phyloP scores from a whole-genome alignment of 2,113 vertebrate genomes.

The Mohoua ochrocephala region DNA sequence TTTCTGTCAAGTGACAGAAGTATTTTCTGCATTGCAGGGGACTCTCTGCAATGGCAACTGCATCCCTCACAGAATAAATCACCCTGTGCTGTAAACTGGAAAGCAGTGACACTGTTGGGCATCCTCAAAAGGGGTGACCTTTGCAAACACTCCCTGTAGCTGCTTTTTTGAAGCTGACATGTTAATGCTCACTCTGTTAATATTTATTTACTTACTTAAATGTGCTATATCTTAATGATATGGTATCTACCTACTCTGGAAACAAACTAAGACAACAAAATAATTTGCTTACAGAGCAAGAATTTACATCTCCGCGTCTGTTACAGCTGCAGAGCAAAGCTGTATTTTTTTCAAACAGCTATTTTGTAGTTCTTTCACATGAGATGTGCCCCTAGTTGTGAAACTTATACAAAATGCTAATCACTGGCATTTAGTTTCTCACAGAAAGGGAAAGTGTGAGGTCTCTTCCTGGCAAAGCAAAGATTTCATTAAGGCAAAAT shows the following conservation, averaged over 20 bases:
- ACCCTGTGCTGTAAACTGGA: background rate
- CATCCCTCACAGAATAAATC: background rate
- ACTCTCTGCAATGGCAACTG: background rate
- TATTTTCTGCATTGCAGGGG: background rate
- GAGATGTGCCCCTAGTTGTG: background rate
- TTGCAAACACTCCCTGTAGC: background rate
- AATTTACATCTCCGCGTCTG: background rate
- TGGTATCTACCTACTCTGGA: background rate
- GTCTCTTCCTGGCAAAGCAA: background rate
- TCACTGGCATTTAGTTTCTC: background rate
- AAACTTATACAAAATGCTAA: background rate
- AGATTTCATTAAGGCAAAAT: background rate
- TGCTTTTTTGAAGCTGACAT: background rate
- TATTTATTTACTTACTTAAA: slow-evolving; percentile 7
- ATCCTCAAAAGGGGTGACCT: background rate
- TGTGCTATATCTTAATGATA: background rate
- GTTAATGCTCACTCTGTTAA: background rate
- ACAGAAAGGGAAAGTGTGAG: background rate
- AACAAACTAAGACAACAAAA: background rate
- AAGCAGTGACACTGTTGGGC: background rate
- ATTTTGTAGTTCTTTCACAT: background rate
- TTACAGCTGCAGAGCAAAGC: background rate
- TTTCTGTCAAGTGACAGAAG: background rate
- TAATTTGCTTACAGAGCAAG: background rate
- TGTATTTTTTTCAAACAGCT: background rate